phyloP scores from a whole-genome alignment of 2,888 invertebrate species.

The Nephrotoma flavescens region DNA sequence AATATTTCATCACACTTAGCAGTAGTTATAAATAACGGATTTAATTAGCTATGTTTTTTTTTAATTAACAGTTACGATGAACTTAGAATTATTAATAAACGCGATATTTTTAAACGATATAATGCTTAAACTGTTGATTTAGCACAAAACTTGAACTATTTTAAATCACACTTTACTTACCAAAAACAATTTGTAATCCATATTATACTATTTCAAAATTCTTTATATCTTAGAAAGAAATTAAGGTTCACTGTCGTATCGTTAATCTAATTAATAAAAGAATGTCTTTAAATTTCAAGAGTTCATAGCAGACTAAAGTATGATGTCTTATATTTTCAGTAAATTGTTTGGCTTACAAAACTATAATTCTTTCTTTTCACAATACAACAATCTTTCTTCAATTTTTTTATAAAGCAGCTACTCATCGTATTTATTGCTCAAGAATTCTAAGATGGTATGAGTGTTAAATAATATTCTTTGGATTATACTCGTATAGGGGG shows the following conservation, averaged over 20 bases:
- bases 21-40: neutral
- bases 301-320: neutral
- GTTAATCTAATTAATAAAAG: neutral
- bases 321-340: neutral
- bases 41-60: neutral
- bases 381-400: neutral
- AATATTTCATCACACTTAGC: neutral
- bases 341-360: neutral
- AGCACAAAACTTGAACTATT: neutral
- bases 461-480: neutral
- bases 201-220: neutral
- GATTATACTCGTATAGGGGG: neutral
- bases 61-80: neutral
- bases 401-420: neutral
- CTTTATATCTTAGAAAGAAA: neutral
- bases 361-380: neutral
- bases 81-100: neutral
- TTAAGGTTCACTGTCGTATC: neutral
- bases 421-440: neutral
- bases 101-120: neutral
- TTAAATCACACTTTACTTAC: neutral
- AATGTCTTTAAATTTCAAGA: neutral
- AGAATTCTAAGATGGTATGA: neutral
- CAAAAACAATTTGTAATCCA: conserved; percentile 2
- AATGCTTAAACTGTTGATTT: neutral